phyloP scores from a whole-genome alignment of 2,888 invertebrate species.

The Escarpia spicata region DNA sequence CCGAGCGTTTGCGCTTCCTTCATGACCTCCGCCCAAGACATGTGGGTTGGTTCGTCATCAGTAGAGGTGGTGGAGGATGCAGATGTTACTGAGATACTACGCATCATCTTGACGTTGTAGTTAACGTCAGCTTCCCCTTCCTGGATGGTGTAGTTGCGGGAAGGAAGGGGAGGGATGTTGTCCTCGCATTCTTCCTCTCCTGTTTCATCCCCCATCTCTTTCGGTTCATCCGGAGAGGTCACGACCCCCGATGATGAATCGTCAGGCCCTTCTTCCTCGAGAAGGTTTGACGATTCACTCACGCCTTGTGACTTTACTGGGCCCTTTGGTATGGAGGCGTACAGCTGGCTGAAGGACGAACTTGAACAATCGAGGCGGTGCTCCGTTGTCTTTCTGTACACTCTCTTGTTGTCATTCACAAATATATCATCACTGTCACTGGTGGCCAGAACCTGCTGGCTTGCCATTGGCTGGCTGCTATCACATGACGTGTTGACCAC shows the following conservation, averaged over 20 bases:
- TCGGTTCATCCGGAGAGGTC: not conserved
- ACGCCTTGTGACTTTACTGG: not conserved
- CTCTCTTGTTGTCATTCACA: not conserved
- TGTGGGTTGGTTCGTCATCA: not conserved
- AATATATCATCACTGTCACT: not conserved
- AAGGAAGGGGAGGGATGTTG: not conserved
- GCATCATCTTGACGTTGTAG: not conserved
- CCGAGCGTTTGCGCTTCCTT: not conserved
- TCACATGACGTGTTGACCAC: not conserved
- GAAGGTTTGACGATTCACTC: not conserved
- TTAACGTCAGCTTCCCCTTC: not conserved
- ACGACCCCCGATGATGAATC: not conserved
- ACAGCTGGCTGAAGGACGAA: conserved; percentile 1
- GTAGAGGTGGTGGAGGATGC: not conserved
- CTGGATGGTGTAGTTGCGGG: conserved; percentile 10
- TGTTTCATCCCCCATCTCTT: not conserved
- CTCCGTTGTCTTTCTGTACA: not conserved
- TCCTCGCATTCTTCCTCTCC: not conserved
- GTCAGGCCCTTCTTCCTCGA: not conserved
- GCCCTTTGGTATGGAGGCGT: not conserved
- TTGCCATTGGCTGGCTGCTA: not conserved
- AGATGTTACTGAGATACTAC: not conserved
- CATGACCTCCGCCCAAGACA: conserved; percentile 13
- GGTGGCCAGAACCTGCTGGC: not conserved
- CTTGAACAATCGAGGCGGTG: not conserved